Evolutionary conservation across 2,888 invertebrate genomes (phyloP), one percentile per base, ranked within the genome.

Genomic region (Stenichneumon culpator): DNA sequence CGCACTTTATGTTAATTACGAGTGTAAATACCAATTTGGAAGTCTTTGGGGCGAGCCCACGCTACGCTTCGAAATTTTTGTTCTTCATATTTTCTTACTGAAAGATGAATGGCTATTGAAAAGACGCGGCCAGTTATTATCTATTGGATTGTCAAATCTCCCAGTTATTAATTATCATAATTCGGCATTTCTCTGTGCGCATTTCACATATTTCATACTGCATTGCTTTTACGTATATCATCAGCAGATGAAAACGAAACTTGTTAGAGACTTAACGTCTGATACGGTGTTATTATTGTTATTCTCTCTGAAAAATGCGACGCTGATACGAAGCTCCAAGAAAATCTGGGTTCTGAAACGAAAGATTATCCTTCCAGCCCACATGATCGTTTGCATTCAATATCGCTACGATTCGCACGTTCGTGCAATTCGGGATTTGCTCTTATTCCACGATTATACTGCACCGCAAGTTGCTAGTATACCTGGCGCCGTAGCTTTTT

Each of bases 391-490:
- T 60, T 32, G n/a, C 7, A 63, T 73, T 19, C 65, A 22, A 39
- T 63, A 50, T 57, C 69, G 36, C 67, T 50, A 65, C 28, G 28
- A 7, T 22, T 52, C 25, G 28, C 54, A 73, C 80, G 28, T 80
- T 80, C 16, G 44, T 44, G 28, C 60, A 39, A 19, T 67, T 67
- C 4, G 14, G 44, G 19, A 80, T 80, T 72, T 73, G 25, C 36
- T n/a, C 28, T 52, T 75, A 72, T 84, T 67, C 50, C 36, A 39
- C 16, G 50, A 83, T 83, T 50, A 70, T 73, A 14, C 54, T 52
- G 32, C 68, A 52, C 60, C 50, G 44, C 25, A n/a, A n/a, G 7
- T 63, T 19, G 25, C n/a, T 54, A n/a, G 44, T 4, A n/a, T 79
- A 83, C 16, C 83, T 28, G 63, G 39, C 11, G 7, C 39, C 39